A percentile compares a stretch with the other conserved stretches of the same genome.
Evolutionary conservation across 2,113 vertebrate species (phyloP).

Genomic region (Lagopus muta): DNA sequence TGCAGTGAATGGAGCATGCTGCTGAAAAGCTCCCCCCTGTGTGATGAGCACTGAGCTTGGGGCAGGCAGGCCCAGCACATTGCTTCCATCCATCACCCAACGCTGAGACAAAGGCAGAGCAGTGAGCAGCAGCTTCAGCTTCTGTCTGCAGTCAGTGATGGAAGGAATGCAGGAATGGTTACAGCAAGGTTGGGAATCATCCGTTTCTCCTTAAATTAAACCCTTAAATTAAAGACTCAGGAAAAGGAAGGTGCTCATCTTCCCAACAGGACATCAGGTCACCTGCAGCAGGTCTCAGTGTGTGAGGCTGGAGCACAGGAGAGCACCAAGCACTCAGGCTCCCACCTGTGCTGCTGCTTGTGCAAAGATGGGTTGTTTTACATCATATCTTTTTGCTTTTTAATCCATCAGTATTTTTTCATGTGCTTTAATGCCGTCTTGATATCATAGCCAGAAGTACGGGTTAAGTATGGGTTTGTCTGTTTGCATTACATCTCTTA

Average conservation of each 20-base stretch:
- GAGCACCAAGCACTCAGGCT: background rate
- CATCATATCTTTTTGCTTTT: background rate
- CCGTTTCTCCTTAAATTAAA: background rate
- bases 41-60: background rate
- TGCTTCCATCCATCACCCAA: background rate
- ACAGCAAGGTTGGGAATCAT: background rate
- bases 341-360: background rate
- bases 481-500: background rate
- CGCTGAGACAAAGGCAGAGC: background rate
- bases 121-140: background rate
- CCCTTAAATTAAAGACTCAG: background rate
- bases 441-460: background rate
- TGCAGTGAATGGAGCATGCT: background rate
- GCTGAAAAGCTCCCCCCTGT: background rate
- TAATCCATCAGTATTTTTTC: background rate
- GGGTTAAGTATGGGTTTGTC: background rate
- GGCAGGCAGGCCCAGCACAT: background rate
- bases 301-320: accelerated
- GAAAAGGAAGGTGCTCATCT: background rate
- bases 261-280: background rate
- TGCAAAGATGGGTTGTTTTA: background rate
- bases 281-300: background rate
- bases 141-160: background rate
- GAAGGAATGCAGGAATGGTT: accelerated
- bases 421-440: background rate